Evolutionary conservation across 1,140 invertebrate genomes (phyloP), one percentile per base, ranked within the genome.

Genomic region (Riptortus pedestris): DNA sequence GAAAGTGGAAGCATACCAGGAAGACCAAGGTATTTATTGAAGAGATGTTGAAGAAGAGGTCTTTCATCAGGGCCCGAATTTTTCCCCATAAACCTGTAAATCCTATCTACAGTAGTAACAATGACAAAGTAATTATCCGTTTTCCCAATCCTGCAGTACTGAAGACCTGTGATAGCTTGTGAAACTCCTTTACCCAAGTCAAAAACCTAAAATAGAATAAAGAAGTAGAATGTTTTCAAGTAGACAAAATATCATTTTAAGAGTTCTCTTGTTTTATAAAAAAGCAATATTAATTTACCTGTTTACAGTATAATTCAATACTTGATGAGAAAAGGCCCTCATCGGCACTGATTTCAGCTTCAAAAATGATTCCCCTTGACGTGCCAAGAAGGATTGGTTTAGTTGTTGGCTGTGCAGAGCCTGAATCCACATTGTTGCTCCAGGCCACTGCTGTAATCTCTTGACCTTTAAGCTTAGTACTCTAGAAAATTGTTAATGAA

Each of bases 371-470:
- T 22, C 93, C 94, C 73, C 88, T 89, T 16, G 88, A 89, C 0
- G 92, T 96, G 20, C 93, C 94, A 2, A 96, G 70, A 20, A 97
- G 75, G 67, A 96, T 93, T 0, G 88, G 81, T 2, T 88, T 88
- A 0, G 86, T 85, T 1, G 81, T 82, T 4, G 74, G 79, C 58
- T 67, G 38, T 16, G 28, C 55, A 24, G 12, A 22, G 0, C 82
- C 87, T 26, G 82, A 81, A 72, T 88, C 87, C 38, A 14, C 18
- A 20, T 81, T 78, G 69, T 80, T 83, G 76, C 93, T 94, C 88
- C 93, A 97, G 0, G 84, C 93, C 0, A 97, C 88, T 58, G 90
- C 85, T 16, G 92, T 95, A 29, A 97, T 86, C 72, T 91, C 84
- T 75, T 93, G 87, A 55, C 88, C 89, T 69, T 83, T 81, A 61